phyloP scores from a whole-genome alignment of 2,888 invertebrate species.

The Torymus tubicola region DNA sequence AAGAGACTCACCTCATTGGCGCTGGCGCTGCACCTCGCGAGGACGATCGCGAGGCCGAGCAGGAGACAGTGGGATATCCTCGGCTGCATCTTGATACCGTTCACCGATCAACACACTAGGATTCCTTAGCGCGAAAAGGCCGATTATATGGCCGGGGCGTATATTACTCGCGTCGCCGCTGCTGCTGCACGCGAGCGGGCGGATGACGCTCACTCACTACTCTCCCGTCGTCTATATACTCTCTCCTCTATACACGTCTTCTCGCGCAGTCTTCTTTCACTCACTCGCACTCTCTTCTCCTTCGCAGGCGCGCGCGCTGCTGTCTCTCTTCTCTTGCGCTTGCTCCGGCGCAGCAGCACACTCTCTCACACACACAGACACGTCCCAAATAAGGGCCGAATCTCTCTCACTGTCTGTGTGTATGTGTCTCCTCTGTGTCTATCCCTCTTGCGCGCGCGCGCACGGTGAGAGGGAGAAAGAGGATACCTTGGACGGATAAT shows the following conservation, averaged over 20 bases:
- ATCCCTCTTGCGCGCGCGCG: slow-evolving; percentile 11
- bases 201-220: slow-evolving; percentile 9
- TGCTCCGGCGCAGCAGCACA: slow-evolving; percentile 8
- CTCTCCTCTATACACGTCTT: no score
- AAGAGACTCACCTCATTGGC: slow-evolving; percentile 84
- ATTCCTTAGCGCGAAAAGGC: no score
- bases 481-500: not conserved
- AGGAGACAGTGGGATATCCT: slow-evolving; percentile 86
- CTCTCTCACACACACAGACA: not conserved
- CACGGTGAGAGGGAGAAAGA: not conserved
- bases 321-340: no score
- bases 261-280: not conserved
- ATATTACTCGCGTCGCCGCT: no score
- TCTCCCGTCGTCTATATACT: not conserved
- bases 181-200: no score
- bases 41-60: slow-evolving; percentile 85
- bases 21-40: slow-evolving; percentile 83
- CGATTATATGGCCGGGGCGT: no score
- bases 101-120: no score
- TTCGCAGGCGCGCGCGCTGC: not conserved
- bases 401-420: slow-evolving; percentile 19
- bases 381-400: slow-evolving; percentile 49
- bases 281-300: not conserved
- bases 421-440: slow-evolving; percentile 13
- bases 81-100: slow-evolving; percentile 80